Base-by-base conservation (phyloP, 2,888 invertebrate genomes). In the Chymomyza amoena region DNA sequence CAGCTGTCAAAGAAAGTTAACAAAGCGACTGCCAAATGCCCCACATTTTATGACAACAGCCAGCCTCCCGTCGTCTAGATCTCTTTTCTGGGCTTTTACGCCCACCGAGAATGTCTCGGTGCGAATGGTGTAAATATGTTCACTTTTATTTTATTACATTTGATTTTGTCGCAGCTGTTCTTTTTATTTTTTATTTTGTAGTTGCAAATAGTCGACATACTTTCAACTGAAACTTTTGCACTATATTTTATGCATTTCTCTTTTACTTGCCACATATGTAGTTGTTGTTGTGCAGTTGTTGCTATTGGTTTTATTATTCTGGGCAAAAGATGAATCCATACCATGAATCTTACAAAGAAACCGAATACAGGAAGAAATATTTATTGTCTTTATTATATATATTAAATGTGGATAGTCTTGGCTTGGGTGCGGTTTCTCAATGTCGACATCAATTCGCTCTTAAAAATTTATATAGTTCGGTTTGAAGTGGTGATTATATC, bases 61-160 rank as follows among this genome's bases (percentile, higher is more conserved):
- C 39, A 45, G 39, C 39, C 1, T 45, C 13, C 39, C 39, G 39
- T 13, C 36, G 36, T 45, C 39, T 45, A 45, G 39, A 45, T 45
- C 4, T 45, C 13, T 13, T n/a, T n/a, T n/a, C n/a, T n/a, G n/a
- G 4, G 39, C 39, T 13, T 7, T 45, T 36, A 2, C 13, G 70
- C 73, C 65, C 76, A 78, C 73, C n/a, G n/a, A n/a, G n/a, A n/a
- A 70, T 68, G n/a, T 67, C 65, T 70, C 57, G 63, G 67, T 69
- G 69, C 87, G 76, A 25, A 25, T 79, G 79, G 84, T 86, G 88
- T 86, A 86, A 86, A 88, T 84, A 80, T 84, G 84, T 82, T 86
- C 86, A 88, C 87, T 86, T 88, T 86, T 88, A 86, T 88, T 86
- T 86, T 78, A 88, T 86, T 87, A 82, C 72, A 66, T 70, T 74